Evolutionary conservation across 2,797 vertebrate species (phyloP), one percentile per base, ranked within the genome.

Genomic region (Mergus octosetaceus): DNA sequence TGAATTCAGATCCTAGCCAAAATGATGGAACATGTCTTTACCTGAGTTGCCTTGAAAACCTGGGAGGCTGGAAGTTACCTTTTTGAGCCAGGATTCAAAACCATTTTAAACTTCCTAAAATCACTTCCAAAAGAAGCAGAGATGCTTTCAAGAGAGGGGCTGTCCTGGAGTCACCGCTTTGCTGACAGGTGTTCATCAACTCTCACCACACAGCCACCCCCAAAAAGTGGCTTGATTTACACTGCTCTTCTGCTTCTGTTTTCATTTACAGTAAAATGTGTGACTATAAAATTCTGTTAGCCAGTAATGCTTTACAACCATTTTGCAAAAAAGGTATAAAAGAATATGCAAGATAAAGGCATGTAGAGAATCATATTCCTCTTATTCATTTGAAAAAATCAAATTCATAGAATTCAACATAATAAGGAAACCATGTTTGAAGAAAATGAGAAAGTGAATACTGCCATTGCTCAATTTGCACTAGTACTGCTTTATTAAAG

Each of bases 171-270:
- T 72, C 30, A 49, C 22, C 45, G 61, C 13, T 65, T 77, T 73
- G 9, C 60, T 66, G 25, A 15, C 20, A 81, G 39, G 13, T 71
- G 53, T 85, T 84, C 64, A 19, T 36, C 65, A 64, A 20, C 6
- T 81, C 39, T 64, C 13, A 57, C 10, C 11, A 17, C 2, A 1
- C 8, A 84, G 54, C 39, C 17, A 47, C 8, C 0, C 0, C 14
- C 81, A 28, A 39, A 32, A 62, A 85, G 58, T 13, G 8, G 13
- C 61, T 84, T 72, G 32, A 57, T 53, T 94, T 77, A 69, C 12
- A 30, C 11, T 22, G 17, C 72, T 70, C 16, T 38, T 85, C 56
- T 85, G 13, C 20, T 69, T 49, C 36, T 82, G 12, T 79, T 78
- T 85, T 76, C 32, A 53, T 85, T 81, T 89, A 43, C 20, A 64